Percentiles rank a stretch among this genome's conserved stretches.
Evolutionary conservation across 2,888 invertebrate species (phyloP).

Genomic region (Nymphalis c-album): DNA sequence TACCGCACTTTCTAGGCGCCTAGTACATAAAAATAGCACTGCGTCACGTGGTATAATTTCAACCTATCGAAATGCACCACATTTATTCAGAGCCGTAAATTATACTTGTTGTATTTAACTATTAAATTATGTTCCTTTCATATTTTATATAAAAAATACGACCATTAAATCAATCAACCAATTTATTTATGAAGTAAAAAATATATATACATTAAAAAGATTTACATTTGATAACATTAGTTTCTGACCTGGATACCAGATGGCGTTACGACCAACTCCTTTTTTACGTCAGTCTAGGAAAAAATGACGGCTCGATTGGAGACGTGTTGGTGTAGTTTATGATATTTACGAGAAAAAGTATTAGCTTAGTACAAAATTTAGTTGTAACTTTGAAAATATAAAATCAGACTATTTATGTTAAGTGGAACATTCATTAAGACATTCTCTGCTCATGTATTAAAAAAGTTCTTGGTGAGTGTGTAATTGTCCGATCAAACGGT

Average conservation of each 20-base stretch:
- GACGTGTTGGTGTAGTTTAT: constrained; percentile 81
- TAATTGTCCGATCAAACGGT: constrained; percentile 63
- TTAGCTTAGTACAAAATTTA: constrained; percentile 66
- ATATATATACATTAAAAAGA: constrained; percentile 41
- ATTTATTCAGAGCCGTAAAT: constrained; percentile 65
- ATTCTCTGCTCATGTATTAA: constrained; percentile 72
- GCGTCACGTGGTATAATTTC: constrained; percentile 75
- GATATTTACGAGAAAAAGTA: constrained; percentile 81
- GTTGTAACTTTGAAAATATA: constrained; percentile 55
- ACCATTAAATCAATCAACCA: constrained; percentile 10
- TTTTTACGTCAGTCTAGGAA: constrained; percentile 75
- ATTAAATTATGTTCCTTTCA: not conserved
- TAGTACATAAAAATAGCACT: constrained; percentile 75
- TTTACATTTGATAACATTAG: constrained; percentile 45
- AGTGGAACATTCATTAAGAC: constrained; percentile 62
- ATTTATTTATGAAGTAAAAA: constrained; percentile 24
- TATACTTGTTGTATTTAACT: constrained; percentile 32
- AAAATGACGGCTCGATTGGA: constrained; percentile 81
- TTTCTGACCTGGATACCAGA: constrained; percentile 49
- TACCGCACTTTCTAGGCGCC: constrained; percentile 81
- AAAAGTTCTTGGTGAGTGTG: constrained; percentile 73
- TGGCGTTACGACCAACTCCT: constrained; percentile 61
- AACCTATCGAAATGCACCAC: constrained; percentile 79
- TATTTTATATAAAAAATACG: constrained; percentile 11
- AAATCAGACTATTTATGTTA: constrained; percentile 55